Evolutionary conservation across 2,113 vertebrate species (phyloP).

Genomic region (Gadus macrocephalus): DNA sequence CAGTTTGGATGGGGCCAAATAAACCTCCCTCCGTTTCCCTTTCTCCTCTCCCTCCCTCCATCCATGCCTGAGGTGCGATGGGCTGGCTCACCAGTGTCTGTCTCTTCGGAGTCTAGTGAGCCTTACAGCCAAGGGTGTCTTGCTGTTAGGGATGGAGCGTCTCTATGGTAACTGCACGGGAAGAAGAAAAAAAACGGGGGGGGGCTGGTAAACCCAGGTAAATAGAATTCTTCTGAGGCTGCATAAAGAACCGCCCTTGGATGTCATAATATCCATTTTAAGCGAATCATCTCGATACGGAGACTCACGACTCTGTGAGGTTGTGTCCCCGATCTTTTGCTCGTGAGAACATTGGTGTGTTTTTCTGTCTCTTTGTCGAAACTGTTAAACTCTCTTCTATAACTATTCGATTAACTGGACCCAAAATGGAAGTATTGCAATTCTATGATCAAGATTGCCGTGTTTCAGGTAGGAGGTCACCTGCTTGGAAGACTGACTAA

Average conservation of each 20-base stretch:
- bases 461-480: too few relatives aligned
- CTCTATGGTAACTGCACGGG: constrained; percentile 75
- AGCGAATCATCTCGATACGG: constrained; percentile 20
- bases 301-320: too few relatives aligned
- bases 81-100: constrained; percentile 58
- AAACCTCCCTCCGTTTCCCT: constrained; percentile 31
- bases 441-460: too few relatives aligned
- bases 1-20: constrained; percentile 51
- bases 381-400: too few relatives aligned
- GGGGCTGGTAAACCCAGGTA: constrained; percentile 69
- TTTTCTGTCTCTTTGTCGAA: too few relatives aligned
- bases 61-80: constrained; percentile 46
- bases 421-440: too few relatives aligned
- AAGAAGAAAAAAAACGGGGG: constrained; percentile 23
- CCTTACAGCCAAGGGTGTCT: constrained; percentile 65
- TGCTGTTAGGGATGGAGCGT: constrained; percentile 67
- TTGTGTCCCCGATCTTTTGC: too few relatives aligned
- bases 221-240: constrained; percentile 61
- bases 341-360: too few relatives aligned
- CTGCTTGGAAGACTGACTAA: too few relatives aligned
- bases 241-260: constrained; percentile 34
- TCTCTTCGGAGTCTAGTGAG: constrained; percentile 59
- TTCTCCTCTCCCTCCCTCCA: constrained; percentile 2
- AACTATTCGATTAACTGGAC: too few relatives aligned
- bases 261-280: constrained; percentile 33